phyloP scores from a whole-genome alignment of 2,888 invertebrate genomes.

The Lymantria monacha region DNA sequence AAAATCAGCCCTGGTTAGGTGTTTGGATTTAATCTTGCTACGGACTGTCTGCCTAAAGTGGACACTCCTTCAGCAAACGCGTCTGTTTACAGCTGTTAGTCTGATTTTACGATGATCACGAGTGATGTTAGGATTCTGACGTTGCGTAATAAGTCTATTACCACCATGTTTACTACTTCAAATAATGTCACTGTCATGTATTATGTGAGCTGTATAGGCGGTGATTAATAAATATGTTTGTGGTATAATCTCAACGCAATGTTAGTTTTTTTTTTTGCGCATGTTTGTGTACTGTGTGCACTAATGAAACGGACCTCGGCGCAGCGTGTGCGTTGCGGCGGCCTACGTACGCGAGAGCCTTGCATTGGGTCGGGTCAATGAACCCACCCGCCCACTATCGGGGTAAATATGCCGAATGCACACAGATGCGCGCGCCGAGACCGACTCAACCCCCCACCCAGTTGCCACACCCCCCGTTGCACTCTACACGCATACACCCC shows the following conservation, averaged over 20 bases:
- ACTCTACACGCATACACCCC: slow-evolving; percentile 70
- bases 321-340: slow-evolving; percentile 67
- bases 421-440: slow-evolving; percentile 79
- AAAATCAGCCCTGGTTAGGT: no score
- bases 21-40: no score
- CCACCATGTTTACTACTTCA: no score
- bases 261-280: slow-evolving; percentile 71
- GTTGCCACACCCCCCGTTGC: slow-evolving; percentile 53
- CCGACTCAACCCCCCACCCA: slow-evolving; percentile 28
- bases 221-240: neutral
- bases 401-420: slow-evolving; percentile 83
- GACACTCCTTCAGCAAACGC: no score
- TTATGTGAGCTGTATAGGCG: slow-evolving; percentile 2
- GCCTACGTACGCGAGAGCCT: slow-evolving; percentile 74
- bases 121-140: no score
- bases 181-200: no score
- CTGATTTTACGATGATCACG: no score
- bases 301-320: slow-evolving; percentile 70
- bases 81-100: no score
- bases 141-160: no score
- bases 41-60: no score
- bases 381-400: slow-evolving; percentile 79
- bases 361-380: slow-evolving; percentile 81
- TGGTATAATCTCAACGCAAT: slow-evolving; percentile 58
- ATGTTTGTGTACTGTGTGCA: slow-evolving; percentile 62